A percentile compares a stretch with the other conserved stretches of the same genome.
These are phyloP conservation scores for Hypselothyrea guttata DNA, from an alignment of 2,888 invertebrate species.

Conservation along the genomic window DNA sequence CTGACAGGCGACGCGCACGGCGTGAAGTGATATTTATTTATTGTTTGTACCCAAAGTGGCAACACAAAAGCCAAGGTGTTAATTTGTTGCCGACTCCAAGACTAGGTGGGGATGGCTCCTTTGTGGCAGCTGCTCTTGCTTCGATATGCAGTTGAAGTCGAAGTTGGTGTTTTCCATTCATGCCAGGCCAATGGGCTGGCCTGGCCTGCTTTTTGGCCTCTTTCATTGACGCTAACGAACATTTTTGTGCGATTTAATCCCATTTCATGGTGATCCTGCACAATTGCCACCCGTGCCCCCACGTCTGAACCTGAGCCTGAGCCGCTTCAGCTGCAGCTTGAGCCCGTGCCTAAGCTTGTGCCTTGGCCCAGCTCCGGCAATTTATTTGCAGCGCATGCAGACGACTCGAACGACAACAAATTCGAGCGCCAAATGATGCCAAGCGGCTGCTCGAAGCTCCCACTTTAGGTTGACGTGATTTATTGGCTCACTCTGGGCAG, in stretches of 20 bases:
- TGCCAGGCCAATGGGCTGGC: slow-evolving; percentile 31
- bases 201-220: slow-evolving; percentile 63
- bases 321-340: slow-evolving; percentile 19
- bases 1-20: slow-evolving; percentile 59
- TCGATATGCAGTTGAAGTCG: slow-evolving; percentile 56
- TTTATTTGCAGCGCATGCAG: slow-evolving; percentile 75
- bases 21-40: slow-evolving; percentile 77
- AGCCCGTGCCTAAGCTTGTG: slow-evolving; percentile 38
- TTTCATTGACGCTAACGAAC: slow-evolving; percentile 79
- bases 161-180: slow-evolving; percentile 53
- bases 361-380: slow-evolving; percentile 48
- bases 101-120: slow-evolving; percentile 45
- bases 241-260: slow-evolving; percentile 81
- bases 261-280: slow-evolving; percentile 81
- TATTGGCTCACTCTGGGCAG: slow-evolving; percentile 62
- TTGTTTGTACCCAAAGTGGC: slow-evolving; percentile 80
- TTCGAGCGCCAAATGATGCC: slow-evolving; percentile 77
- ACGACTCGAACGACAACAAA: slow-evolving; percentile 64
- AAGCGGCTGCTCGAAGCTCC: slow-evolving; percentile 60
- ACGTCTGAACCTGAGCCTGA: not conserved
- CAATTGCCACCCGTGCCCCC: slow-evolving; percentile 53
- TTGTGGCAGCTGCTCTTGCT: slow-evolving; percentile 36
- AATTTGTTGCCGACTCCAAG: slow-evolving; percentile 74
- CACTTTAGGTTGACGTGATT: slow-evolving; percentile 75
- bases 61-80: slow-evolving; percentile 78